Percentiles rank a stretch among this genome's conserved stretches.
phyloP scores from a whole-genome alignment of 2,797 vertebrate species.

The Xiphophorus birchmanni region DNA sequence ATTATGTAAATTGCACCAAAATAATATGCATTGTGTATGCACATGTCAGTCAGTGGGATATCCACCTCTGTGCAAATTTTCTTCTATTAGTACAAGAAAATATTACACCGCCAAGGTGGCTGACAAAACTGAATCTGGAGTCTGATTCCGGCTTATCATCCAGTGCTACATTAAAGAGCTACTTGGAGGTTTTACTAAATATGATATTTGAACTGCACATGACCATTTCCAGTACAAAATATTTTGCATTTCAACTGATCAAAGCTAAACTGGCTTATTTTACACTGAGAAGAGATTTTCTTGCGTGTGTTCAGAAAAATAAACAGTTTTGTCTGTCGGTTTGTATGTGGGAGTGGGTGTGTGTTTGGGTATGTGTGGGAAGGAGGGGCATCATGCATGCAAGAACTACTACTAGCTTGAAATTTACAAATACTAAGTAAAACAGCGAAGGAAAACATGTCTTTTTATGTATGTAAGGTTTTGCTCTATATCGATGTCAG shows the following conservation, averaged over 20 bases:
- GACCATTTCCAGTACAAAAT: background rate
- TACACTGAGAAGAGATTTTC: background rate
- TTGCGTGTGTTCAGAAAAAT: background rate
- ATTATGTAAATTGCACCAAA: background rate
- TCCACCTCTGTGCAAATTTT: background rate
- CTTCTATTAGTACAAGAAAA: background rate
- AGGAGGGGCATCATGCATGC: background rate
- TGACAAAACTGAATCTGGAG: background rate
- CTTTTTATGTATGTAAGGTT: background rate
- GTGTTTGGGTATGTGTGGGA: background rate
- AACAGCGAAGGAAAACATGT: background rate
- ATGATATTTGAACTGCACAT: background rate
- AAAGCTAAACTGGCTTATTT: background rate
- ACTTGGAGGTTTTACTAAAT: background rate
- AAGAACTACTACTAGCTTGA: background rate
- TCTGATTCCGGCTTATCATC: background rate
- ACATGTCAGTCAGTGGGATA: background rate
- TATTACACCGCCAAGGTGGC: background rate
- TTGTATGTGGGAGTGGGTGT: background rate
- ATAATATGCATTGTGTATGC: background rate
- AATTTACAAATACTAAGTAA: background rate
- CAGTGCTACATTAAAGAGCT: no score
- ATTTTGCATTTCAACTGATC: background rate
- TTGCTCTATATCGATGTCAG: background rate
- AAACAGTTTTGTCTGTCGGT: background rate